Base-by-base conservation (phyloP, 2,797 vertebrate genomes). In the Rousettus madagascariensis region DNA sequence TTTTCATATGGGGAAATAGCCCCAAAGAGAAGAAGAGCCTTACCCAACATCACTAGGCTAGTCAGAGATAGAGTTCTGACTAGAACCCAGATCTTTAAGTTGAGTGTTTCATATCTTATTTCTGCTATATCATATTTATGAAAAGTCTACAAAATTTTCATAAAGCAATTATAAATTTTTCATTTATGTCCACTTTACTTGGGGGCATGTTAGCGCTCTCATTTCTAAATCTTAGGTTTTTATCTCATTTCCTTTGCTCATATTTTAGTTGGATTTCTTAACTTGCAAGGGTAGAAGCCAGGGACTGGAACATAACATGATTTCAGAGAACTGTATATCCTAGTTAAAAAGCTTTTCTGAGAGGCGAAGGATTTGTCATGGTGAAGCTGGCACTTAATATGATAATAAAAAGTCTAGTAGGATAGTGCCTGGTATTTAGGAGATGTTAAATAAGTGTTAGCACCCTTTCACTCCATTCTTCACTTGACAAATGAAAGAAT, bases 191-290 rank as follows among this genome's bases (percentile, higher is more conserved):
- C 51, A 84, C 22, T 80, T 85, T 85, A 61, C 46, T 46, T 55
- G 33, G 13, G 26, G 2, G 17, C 51, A 8, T 8, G 11, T 74
- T 71, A 66, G 22, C 90, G 41, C 16, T 75, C 28, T 89, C 24
- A 51, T 63, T 88, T 75, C 24, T 90, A 65, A 92, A 53, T 68
- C 24, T 63, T 89, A 6, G 8, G 4, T 41, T 95, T 89, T 88
- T 5, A 53, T 46, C 66, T 94, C 36, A 86, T 94, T 96, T 89
- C 78, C 72, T 85, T 97, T 95, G 75, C 43, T 96, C 0, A 0
- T 71, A 0, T 86, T 97, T 97, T 97, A 97, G 91, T 96, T 98
- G 94, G 53, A 16, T 97, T 98, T 98, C 89, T 97, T 96, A 97
- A 96, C 68, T 95, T 86, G 38, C 74, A 75, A 97, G 93, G 86